phyloP scores from a whole-genome alignment of 2,113 vertebrate genomes.

The Toxotes chatareus region DNA sequence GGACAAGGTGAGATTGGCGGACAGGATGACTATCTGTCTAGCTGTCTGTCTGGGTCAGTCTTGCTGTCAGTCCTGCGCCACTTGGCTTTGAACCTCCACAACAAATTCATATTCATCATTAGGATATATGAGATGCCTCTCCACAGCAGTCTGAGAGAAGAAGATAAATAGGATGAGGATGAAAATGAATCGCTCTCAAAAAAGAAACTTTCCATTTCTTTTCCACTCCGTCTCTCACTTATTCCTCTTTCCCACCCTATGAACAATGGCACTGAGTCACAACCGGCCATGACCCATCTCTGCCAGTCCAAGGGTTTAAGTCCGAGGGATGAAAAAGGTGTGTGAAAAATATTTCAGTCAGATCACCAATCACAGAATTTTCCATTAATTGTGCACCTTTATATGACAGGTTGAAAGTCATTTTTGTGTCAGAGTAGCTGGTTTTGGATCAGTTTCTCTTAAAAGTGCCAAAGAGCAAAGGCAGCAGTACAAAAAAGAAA shows the following conservation, averaged over 20 bases:
- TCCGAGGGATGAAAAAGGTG: slow-evolving; percentile 42
- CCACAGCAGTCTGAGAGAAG: slow-evolving; percentile 37
- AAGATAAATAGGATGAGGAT: slow-evolving; percentile 61
- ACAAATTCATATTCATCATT: slow-evolving; percentile 57
- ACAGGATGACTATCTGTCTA: slow-evolving; percentile 76
- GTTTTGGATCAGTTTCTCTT: slow-evolving; percentile 21
- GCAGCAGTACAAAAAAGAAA: not conserved
- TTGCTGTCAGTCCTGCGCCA: slow-evolving; percentile 57
- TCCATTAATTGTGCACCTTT: slow-evolving; percentile 18
- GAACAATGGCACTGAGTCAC: slow-evolving; percentile 71
- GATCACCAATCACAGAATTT: slow-evolving; percentile 43
- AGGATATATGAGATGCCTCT: slow-evolving; percentile 57
- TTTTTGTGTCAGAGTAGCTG: slow-evolving; percentile 16
- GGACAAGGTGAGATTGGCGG: slow-evolving; percentile 73
- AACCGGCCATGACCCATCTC: slow-evolving; percentile 45
- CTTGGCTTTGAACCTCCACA: slow-evolving; percentile 52
- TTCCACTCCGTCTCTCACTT: slow-evolving; percentile 39
- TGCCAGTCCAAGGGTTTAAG: slow-evolving; percentile 33
- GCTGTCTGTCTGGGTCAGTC: slow-evolving; percentile 64
- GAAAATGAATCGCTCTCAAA: slow-evolving; percentile 41
- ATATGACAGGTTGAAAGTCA: slow-evolving; percentile 26
- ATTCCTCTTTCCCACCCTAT: slow-evolving; percentile 57
- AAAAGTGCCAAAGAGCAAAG: not conserved
- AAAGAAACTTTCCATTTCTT: slow-evolving; percentile 63
- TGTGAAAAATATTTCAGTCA: slow-evolving; percentile 36